Evolutionary conservation across 2,113 vertebrate species (phyloP).

Genomic region (Lampris megalopsis): DNA sequence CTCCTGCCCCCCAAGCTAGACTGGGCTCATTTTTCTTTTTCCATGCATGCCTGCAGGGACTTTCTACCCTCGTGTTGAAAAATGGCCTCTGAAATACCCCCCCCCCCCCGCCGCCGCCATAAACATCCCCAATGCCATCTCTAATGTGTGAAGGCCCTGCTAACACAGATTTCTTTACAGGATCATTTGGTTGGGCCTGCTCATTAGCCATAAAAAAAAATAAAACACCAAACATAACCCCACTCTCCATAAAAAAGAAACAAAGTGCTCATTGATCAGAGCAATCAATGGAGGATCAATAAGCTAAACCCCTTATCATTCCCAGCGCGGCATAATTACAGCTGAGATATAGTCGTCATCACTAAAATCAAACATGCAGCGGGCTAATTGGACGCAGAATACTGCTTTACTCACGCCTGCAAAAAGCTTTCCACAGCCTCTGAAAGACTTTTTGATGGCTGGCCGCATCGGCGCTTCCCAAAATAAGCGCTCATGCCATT

Average conservation of each 20-base stretch:
- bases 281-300: constrained; percentile 83
- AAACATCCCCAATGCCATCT: constrained; percentile 44
- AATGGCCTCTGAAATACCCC: constrained; percentile 50
- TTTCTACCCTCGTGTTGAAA: constrained; percentile 63
- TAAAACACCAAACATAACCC: constrained; percentile 64
- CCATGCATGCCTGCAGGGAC: constrained; percentile 55
- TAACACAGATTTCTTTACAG: constrained; percentile 54
- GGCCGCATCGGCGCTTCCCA: constrained; percentile 53
- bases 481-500: constrained; percentile 78
- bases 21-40: constrained; percentile 46
- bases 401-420: constrained; percentile 68
- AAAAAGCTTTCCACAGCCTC: constrained; percentile 64
- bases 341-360: constrained; percentile 83
- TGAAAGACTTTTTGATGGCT: constrained; percentile 70
- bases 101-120: constrained; percentile 46
- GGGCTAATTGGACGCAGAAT: constrained; percentile 80
- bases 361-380: constrained; percentile 79
- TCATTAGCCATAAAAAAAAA: constrained; percentile 74
- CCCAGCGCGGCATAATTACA: constrained; percentile 81
- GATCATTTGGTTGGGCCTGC: constrained; percentile 56
- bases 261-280: constrained; percentile 85
- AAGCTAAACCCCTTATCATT: constrained; percentile 85
- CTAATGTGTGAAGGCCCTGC: constrained; percentile 49
- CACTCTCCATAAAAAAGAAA: constrained; percentile 79
- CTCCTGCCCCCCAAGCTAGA: constrained; percentile 40